Evolutionary conservation across 2,113 vertebrate genomes (phyloP), one percentile per base, ranked within the genome.

Genomic region (Pelvicachromis taeniatus): DNA sequence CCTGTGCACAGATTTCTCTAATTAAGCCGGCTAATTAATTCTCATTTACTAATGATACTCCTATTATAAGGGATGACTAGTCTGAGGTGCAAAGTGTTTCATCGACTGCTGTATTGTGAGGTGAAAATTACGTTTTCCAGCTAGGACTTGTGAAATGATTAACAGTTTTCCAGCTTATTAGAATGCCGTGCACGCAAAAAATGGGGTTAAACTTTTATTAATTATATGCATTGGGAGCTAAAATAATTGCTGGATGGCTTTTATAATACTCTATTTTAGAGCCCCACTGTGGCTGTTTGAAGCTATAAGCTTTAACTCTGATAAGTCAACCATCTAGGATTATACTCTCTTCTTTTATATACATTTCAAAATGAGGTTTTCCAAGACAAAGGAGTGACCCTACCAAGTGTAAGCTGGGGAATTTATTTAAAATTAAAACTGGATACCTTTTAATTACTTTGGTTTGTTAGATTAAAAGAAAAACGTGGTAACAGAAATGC

Each of bases 21-120:
- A 95, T 94, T 91, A 93, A 84, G 88, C n/a, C 3, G 14, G 77
- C 56, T 94, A 94, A 95, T 95, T 94, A 93, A 95, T 95, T 92
- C 84, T 93, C 93, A 94, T 95, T 94, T 86, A 85, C 86, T 91
- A 93, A 95, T 91, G 85, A 89, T 54, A 53, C 80, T 88, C 87
- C 82, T 80, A 89, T 93, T 90, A 86, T 55, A 92, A 86, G 80
- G 84, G 65, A 82, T 81, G 85, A 90, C 70, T 52, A 78, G 83
- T 91, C 90, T 84, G 90, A 77, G 53, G 88, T 87, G 87, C 21
- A 58, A 92, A 50, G 52, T 73, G 82, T 77, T 68, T 82, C 80
- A 80, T 82, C 48, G 9, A 58, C 53, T 16, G 55, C 86, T 33
- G 61, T 16, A 68, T 83, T 88, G 70, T 80, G 70, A 87, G 85